Percentiles rank a stretch among this genome's conserved stretches.
These are phyloP conservation scores for Oncopodura yosiiana DNA, from an alignment of 1,140 invertebrate species.

Conservation along the genomic window DNA sequence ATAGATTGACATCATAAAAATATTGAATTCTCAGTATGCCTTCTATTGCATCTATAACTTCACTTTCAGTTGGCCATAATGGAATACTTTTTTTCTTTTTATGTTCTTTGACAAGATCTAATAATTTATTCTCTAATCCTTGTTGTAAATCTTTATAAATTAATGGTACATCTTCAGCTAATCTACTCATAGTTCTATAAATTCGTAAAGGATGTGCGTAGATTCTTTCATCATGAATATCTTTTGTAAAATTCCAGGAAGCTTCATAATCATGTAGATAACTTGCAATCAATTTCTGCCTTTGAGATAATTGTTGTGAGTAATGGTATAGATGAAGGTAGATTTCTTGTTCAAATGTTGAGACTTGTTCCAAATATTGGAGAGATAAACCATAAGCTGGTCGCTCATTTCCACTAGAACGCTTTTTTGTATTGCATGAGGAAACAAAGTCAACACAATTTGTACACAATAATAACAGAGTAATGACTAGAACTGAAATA, in stretches of 20 bases:
- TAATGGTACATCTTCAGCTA: conserved; percentile 6
- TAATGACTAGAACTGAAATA: too few relatives aligned
- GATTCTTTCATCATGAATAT: neutral
- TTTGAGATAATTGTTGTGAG: too few relatives aligned
- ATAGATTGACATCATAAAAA: conserved; percentile 18
- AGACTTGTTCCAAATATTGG: too few relatives aligned
- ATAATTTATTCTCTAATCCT: neutral
- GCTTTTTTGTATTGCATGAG: too few relatives aligned
- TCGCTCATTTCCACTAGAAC: too few relatives aligned
- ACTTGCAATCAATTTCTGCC: too few relatives aligned
- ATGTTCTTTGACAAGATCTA: neutral
- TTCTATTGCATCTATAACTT: conserved; percentile 10
- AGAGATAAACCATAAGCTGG: too few relatives aligned
- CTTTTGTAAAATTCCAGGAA: neutral
- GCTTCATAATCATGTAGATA: conserved; percentile 10
- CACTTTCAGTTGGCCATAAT: neutral
- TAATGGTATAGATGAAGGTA: too few relatives aligned
- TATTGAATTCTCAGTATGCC: conserved; percentile 29
- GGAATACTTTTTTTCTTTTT: too few relatives aligned
- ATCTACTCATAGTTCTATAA: conserved; percentile 13
- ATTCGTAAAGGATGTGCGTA: conserved; percentile 1
- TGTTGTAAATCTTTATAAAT: neutral
- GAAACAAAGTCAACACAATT: too few relatives aligned
- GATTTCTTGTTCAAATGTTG: too few relatives aligned
- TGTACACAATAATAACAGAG: too few relatives aligned